phyloP scores from a whole-genome alignment of 2,113 vertebrate genomes.

The Solea senegalensis region DNA sequence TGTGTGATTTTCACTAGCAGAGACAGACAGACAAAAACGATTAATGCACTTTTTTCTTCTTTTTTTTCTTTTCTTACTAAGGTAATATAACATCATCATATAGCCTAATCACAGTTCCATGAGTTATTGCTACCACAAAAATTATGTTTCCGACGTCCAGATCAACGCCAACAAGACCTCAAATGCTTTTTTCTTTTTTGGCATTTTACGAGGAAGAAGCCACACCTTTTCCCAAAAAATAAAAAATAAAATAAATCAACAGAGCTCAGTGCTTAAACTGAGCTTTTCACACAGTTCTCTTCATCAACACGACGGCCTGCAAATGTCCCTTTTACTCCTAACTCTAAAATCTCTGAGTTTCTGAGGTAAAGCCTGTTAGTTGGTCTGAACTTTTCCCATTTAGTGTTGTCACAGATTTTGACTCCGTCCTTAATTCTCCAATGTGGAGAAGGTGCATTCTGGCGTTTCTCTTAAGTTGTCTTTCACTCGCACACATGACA shows the following conservation, averaged over 20 bases:
- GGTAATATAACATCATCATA: conserved; percentile 54
- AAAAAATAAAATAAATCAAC: conserved; percentile 36
- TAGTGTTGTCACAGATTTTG: conserved; percentile 71
- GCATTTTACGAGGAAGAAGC: conserved; percentile 56
- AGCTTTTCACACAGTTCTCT: conserved; percentile 49
- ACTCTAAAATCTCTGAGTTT: conserved; percentile 54
- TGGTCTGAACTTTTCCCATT: conserved; percentile 68
- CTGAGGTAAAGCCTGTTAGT: conserved; percentile 77
- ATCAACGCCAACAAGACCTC: conserved; percentile 62
- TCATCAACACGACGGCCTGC: conserved; percentile 47
- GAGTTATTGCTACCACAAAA: conserved; percentile 79
- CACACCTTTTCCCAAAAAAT: conserved; percentile 38
- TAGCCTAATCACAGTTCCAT: conserved; percentile 73
- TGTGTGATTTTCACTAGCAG: conserved; percentile 50
- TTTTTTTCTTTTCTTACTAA: conserved; percentile 33
- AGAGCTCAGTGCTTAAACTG: conserved; percentile 27
- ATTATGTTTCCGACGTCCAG: conserved; percentile 53
- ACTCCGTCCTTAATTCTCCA: conserved; percentile 77
- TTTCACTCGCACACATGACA: conserved; percentile 51
- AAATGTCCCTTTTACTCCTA: conserved; percentile 70
- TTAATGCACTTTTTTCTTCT: conserved; percentile 64
- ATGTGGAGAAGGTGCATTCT: conserved; percentile 80
- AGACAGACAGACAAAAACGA: conserved; percentile 59
- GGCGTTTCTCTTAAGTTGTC: conserved; percentile 67
- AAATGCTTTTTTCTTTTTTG: conserved; percentile 55